Evolutionary conservation across 1,140 invertebrate species (phyloP), one percentile per base, ranked within the genome.

Genomic region (Neomicropteryx cornuta): DNA sequence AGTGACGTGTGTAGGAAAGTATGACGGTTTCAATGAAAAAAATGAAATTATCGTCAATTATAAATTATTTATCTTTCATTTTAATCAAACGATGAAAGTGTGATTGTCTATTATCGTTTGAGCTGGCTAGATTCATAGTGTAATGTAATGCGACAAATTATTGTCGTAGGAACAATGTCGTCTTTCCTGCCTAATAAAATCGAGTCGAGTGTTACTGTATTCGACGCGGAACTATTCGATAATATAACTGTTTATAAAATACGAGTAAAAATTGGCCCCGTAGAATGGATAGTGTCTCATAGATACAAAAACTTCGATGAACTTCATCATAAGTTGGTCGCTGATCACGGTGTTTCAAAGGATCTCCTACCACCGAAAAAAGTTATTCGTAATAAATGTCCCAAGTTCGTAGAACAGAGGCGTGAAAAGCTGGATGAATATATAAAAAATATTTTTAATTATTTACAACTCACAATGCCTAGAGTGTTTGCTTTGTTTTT

Each of bases 351-450:
- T 13, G 77, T 91, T 1, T 73, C 77, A 16, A 88, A 85, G 56
- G 87, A 87, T 48, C 69, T 91, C 37, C 56, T 96, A 10, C 92
- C 92, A 13, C 87, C 88, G 3, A 96, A 96, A 57, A 93, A 93
- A 64, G 69, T 93, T 11, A 71, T 72, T 43, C 50, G 70, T 20
- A 74, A 73, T 46, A 74, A 73, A 52, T 66, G 60, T 47, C 86
- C 87, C 10, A 67, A 75, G 13, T 95, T 97, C 55, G 72, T 97
- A 16, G 87, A 91, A 53, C 83, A 81, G 51, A 71, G 92, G 40
- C 75, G 87, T 33, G 64, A 73, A 43, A 81, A 77, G 14, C 61
- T 97, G 18, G 81, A 92, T 56, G 66, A 71, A 11, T 96, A 96
- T 61, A 62, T 95, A 4, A 81, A 83, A 54, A 78, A 75, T 41